Percentiles rank a stretch among this genome's conserved stretches.
Evolutionary conservation across 1,140 invertebrate genomes (phyloP).

Genomic region (Vanessa tameamea): DNA sequence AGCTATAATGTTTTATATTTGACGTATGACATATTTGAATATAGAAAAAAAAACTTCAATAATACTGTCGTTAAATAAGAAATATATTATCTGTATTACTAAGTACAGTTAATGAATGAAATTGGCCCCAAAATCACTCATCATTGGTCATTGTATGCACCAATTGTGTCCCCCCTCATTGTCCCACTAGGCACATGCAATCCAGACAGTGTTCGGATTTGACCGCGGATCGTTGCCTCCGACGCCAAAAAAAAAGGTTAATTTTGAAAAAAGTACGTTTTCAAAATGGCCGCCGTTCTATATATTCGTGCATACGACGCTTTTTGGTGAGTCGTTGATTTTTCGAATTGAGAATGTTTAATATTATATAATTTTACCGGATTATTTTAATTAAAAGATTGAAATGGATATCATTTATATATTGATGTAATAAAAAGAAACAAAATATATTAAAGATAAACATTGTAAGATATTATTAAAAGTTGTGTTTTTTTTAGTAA

Average conservation of each 20-base stretch:
- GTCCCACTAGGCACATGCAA: slow-evolving; percentile 45
- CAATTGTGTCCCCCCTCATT: slow-evolving; percentile 67
- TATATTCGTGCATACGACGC: slow-evolving; percentile 45
- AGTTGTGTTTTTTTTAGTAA: too few relatives aligned
- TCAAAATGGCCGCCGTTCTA: slow-evolving; percentile 46
- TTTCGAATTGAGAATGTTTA: neutral
- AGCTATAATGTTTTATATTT: too few relatives aligned
- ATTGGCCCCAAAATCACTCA: slow-evolving; percentile 33
- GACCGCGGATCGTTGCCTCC: slow-evolving; percentile 41
- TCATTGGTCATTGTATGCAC: slow-evolving; percentile 51
- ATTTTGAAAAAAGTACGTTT: slow-evolving; percentile 18
- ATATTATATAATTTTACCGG: neutral
- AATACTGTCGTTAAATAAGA: neutral
- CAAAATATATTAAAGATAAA: too few relatives aligned
- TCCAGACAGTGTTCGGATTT: slow-evolving; percentile 55
- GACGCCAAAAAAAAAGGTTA: slow-evolving; percentile 7
- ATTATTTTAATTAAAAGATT: too few relatives aligned
- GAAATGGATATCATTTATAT: too few relatives aligned
- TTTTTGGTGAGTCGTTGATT: slow-evolving; percentile 56
- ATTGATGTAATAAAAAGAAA: too few relatives aligned
- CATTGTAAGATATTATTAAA: too few relatives aligned
- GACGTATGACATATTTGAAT: too few relatives aligned
- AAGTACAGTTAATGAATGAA: slow-evolving; percentile 23
- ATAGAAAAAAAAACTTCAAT: neutral
- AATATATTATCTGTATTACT: neutral